Evolutionary conservation across 2,113 vertebrate species (phyloP).

Genomic region (Esox niger): DNA sequence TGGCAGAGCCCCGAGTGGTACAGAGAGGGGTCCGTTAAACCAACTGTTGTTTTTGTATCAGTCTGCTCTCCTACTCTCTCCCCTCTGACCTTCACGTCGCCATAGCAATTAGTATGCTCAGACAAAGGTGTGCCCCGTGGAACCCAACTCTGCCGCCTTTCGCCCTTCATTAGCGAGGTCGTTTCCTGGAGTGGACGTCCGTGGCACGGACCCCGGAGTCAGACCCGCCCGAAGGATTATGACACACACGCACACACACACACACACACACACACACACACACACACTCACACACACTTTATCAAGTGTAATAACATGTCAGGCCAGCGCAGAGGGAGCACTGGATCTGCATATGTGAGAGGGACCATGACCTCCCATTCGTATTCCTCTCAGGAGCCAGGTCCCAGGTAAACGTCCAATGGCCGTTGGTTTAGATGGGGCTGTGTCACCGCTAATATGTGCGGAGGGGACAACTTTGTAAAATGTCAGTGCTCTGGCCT

Average conservation of each 20-base stretch:
- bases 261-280: no score
- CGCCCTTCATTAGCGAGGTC: conserved; percentile 57
- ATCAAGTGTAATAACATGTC: conserved; percentile 46
- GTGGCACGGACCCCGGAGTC: conserved; percentile 24
- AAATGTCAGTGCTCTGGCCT: conserved; percentile 4
- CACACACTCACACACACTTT: background rate
- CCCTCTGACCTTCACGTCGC: conserved; percentile 40
- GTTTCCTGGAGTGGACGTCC: conserved; percentile 43
- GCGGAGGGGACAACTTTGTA: no score
- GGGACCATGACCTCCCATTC: background rate
- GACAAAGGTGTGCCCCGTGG: conserved; percentile 41
- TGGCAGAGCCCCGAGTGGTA: background rate
- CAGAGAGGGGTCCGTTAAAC: background rate
- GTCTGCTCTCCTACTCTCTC: conserved; percentile 9
- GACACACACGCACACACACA: no score
- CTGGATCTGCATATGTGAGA: conserved; percentile 21
- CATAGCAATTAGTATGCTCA: conserved; percentile 50
- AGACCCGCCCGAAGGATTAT: no score
- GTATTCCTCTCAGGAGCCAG: conserved; percentile 2
- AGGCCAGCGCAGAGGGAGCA: conserved; percentile 21
- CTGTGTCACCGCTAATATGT: conserved; percentile 17
- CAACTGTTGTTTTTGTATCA: conserved; percentile 7
- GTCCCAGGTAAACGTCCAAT: conserved; percentile 22
- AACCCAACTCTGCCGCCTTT: conserved; percentile 28
- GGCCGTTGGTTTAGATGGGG: conserved; percentile 23